These are phyloP conservation scores for Hydrolagus affinis DNA, from an alignment of 2,113 vertebrate genomes.

Conservation along the genomic window DNA sequence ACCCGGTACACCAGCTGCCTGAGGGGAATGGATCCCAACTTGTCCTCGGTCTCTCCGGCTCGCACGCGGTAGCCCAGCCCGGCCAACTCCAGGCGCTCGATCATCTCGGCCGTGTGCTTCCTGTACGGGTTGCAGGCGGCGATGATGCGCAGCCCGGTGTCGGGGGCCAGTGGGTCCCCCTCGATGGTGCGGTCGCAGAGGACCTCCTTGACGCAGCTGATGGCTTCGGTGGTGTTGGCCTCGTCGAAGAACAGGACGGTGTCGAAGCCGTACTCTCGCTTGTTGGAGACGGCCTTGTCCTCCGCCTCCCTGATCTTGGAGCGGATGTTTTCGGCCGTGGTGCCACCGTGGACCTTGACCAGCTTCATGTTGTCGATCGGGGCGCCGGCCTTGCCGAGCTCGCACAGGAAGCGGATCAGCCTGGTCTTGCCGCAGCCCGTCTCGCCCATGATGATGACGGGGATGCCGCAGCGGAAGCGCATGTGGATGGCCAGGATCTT, in stretches of 20 bases:
- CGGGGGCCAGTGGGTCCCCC: slow-evolving; percentile 53
- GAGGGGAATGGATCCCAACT: slow-evolving; percentile 80
- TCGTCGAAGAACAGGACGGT: slow-evolving; percentile 91
- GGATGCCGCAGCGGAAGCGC: slow-evolving; percentile 87
- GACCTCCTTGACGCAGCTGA: slow-evolving; percentile 88
- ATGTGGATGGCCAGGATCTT: slow-evolving; percentile 93
- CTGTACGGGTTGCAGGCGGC: slow-evolving; percentile 95
- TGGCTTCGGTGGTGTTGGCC: slow-evolving; percentile 85
- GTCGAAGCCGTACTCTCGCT: slow-evolving; percentile 56
- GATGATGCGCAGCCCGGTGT: slow-evolving; percentile 69
- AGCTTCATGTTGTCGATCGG: slow-evolving; percentile 75
- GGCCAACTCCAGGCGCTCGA: slow-evolving; percentile 74
- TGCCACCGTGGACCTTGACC: slow-evolving; percentile 90
- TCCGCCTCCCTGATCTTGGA: slow-evolving; percentile 69
- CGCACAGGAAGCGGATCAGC: slow-evolving; percentile 80
- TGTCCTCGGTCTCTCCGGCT: slow-evolving; percentile 73
- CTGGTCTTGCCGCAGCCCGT: slow-evolving; percentile 92
- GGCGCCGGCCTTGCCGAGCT: slow-evolving; percentile 51
- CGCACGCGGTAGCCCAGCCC: slow-evolving; percentile 82
- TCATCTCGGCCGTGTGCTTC: slow-evolving; percentile 78
- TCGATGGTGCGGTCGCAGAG: slow-evolving; percentile 76
- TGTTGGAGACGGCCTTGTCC: slow-evolving; percentile 58
- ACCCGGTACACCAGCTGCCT: slow-evolving; percentile 91
- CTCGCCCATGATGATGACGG: slow-evolving; percentile 93
- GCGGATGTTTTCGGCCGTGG: slow-evolving; percentile 71